These are phyloP conservation scores for Semibalanus balanoides DNA, from an alignment of 1,140 invertebrate genomes.

Conservation along the genomic window DNA sequence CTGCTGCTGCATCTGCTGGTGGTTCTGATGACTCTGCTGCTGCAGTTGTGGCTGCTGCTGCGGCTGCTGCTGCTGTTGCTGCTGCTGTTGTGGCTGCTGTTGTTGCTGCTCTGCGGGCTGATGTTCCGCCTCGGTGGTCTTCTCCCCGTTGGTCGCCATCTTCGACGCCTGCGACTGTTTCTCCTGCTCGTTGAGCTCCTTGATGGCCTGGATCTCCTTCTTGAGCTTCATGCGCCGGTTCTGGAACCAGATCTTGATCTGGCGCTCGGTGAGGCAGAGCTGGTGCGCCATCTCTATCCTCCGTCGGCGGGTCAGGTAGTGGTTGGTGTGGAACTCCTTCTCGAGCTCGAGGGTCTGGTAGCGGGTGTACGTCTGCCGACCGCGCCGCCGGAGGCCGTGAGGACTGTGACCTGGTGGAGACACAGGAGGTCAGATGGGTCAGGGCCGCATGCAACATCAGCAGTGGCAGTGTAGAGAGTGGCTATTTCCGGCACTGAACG, in stretches of 20 bases:
- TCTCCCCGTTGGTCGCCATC: not conserved
- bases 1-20: not conserved
- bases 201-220: constrained; percentile 79
- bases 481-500: too few species aligned
- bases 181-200: not conserved
- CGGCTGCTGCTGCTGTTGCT: not conserved
- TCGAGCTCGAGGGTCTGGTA: constrained; percentile 96
- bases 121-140: not conserved
- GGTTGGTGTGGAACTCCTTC: constrained; percentile 99
- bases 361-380: constrained; percentile 92
- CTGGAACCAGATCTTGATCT: constrained; percentile 99
- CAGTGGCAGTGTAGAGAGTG: too few species aligned
- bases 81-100: not conserved
- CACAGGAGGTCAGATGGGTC: too few species aligned
- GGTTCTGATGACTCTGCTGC: not conserved
- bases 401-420: not conserved
- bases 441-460: too few species aligned
- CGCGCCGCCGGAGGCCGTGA: constrained; percentile 50
- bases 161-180: not conserved
- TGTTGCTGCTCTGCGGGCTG: not conserved
- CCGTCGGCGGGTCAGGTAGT: constrained; percentile 93
- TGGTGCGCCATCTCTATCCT: constrained; percentile 98
- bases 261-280: constrained; percentile 87
- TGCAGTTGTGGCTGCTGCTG: not conserved
- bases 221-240: constrained; percentile 98